These are phyloP conservation scores for Ibycter americanus DNA, from an alignment of 2,797 vertebrate genomes.

Conservation along the genomic window DNA sequence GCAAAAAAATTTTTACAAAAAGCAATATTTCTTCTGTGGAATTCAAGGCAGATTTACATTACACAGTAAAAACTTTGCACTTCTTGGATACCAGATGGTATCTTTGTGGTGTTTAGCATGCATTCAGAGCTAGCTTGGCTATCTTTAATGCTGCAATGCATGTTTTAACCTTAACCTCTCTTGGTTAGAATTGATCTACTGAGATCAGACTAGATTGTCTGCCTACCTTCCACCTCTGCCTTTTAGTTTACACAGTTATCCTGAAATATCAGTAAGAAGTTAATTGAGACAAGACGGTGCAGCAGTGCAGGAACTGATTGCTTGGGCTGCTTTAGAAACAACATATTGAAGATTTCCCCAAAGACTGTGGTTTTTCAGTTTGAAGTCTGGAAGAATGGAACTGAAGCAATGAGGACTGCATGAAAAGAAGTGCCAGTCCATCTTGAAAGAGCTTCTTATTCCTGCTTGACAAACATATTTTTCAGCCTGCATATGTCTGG, in stretches of 20 bases:
- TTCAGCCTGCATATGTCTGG: not conserved
- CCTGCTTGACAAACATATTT: not conserved
- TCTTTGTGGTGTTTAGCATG: not conserved
- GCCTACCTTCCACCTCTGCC: not conserved
- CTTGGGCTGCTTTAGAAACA: constrained; percentile 26
- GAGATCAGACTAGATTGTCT: not conserved
- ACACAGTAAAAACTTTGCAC: not conserved
- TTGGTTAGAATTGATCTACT: not conserved
- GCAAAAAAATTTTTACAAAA: not conserved
- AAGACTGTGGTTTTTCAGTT: constrained; percentile 1
- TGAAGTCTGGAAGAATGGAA: constrained; percentile 3
- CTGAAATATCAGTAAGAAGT: not conserved
- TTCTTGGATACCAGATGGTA: not conserved
- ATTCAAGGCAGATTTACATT: not conserved
- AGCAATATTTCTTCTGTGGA: not conserved
- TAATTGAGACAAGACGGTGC: not conserved
- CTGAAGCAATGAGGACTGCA: not conserved
- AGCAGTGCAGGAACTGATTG: not conserved
- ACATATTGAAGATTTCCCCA: constrained; percentile 35
- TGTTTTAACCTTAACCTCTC: not conserved
- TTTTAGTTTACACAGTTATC: not conserved
- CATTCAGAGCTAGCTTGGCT: not conserved
- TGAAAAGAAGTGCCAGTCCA: constrained; percentile 6
- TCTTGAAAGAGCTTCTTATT: constrained; percentile 21
- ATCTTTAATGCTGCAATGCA: not conserved